Evolutionary conservation across 2,888 invertebrate genomes (phyloP), one percentile per base, ranked within the genome.

Genomic region (Endomychus coccineus): DNA sequence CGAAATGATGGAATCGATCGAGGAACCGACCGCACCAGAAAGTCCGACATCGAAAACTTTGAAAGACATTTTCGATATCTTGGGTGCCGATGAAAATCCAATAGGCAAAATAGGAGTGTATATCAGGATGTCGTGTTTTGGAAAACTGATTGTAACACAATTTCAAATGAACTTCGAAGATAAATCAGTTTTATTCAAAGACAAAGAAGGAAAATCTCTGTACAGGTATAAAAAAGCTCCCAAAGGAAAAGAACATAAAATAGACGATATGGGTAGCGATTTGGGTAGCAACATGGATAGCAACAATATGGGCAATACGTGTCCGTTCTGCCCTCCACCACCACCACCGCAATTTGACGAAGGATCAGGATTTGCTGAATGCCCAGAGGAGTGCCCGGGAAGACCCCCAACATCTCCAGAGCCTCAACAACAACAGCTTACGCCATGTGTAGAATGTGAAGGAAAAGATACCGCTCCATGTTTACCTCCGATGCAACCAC

Each of bases 121-220:
- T 59, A 62, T 80, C 27, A 66, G 80, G 6, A 72, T 77, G 56
- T 77, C 78, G 4, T 78, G 78, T 50, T 79, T 80, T 48, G 80
- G 80, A 2, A 74, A 74, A 50, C 54, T 73, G 37, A 78, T 80
- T 15, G 71, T 79, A 7, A 81, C 80, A 1, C 75, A 74, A 51
- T 80, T 80, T 54, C 77, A 78, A 51, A 69, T 70, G 67, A 67
- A 67, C 45, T 37, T 65, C 31, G 58, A 62, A 12, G 66, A 67
- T 37, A 64, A 66, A 44, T 61, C 64, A 1, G 65, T 67, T 2
- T 51, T 67, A n/a, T 68, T 68, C 45, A 67, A 66, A 43, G 66
- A 65, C 32, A 62, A 62, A 41, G 65, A 64, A 38, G 67, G 67
- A 3, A 62, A 64, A 43, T 64, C 64, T 3, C 44, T 66, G 36